Evolutionary conservation across 2,113 vertebrate species (phyloP).

Genomic region (Brienomyrus longianalis): DNA sequence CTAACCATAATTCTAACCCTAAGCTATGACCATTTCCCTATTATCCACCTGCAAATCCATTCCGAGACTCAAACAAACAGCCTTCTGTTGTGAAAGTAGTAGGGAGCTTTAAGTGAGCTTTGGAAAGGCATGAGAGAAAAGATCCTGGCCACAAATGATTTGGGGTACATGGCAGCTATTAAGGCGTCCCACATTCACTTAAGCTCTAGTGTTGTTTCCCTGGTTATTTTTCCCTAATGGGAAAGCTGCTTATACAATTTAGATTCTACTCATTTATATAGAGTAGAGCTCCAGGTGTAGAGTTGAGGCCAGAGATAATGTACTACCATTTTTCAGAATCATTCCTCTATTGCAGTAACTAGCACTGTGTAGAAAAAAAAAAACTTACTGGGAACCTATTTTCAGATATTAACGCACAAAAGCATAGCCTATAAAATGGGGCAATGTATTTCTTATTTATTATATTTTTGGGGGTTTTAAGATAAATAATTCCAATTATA

Average conservation of each 20-base stretch:
- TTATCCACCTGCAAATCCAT: neutral
- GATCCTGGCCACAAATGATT: neutral
- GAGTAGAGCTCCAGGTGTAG: neutral
- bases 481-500: neutral
- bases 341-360: neutral
- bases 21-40: neutral
- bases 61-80: neutral
- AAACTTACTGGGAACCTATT: neutral
- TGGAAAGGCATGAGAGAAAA: neutral
- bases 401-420: neutral
- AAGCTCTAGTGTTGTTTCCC: neutral
- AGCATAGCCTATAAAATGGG: neutral
- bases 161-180: neutral
- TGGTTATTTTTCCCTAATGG: neutral
- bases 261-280: neutral
- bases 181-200: neutral
- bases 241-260: neutral
- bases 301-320: neutral
- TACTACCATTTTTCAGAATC: neutral
- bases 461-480: neutral
- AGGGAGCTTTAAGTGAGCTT: neutral
- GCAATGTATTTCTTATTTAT: neutral
- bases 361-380: neutral
- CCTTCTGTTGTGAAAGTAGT: neutral
- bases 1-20: neutral